Base-by-base conservation (phyloP, 1,140 invertebrate species). In the Cherax quadricarinatus region DNA sequence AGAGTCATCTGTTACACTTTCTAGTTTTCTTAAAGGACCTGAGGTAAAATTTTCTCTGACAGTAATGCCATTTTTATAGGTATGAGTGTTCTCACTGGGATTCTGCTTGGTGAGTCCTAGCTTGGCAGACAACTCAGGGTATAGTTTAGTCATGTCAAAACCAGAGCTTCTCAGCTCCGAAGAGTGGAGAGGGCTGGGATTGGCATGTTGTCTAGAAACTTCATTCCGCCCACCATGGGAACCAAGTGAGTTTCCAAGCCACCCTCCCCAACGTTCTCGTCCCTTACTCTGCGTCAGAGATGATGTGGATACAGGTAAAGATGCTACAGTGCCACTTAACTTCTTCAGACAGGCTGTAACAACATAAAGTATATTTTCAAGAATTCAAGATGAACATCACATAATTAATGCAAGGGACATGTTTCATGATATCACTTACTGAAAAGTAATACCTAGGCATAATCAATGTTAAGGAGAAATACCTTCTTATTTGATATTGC, bases 71-170 rank as follows among this genome's bases (percentile, higher is more conserved):
- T 91, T 91, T 86, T 91, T 91, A 81, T 91, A 84, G 78, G 53
- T 82, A 57, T 78, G 79, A 0, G 83, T 91, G 24, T 73, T 86
- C 10, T 91, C 90, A 73, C 78, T 86, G 14, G 84, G 85, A 66
- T 62, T 86, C 12, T 85, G 90, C 57, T 91, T 91, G 60, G 90
- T 91, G 30, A 91, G 90, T 48, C 90, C 90, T 53, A 91, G 75
- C 78, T 91, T 91, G 24, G 90, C 90, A 18, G 90, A 91, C 57
- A 91, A 78, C 75, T 91, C 90, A 12, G 90, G 90, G 60, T 91
- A 91, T n/a, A 91, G 83, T 60, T 91, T 91, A 4, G 90, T 91
- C 90, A 91, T 91, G 57, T 91, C 90, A 73, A 91, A 91, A 24
- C 84, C 90, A 75, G 88, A 90, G 49, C 62, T 90, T 70, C 90